Percentiles rank a stretch among this genome's conserved stretches.
These are phyloP conservation scores for Pogonognathellus flavescens DNA, from an alignment of 1,140 invertebrate genomes.

Conservation along the genomic window DNA sequence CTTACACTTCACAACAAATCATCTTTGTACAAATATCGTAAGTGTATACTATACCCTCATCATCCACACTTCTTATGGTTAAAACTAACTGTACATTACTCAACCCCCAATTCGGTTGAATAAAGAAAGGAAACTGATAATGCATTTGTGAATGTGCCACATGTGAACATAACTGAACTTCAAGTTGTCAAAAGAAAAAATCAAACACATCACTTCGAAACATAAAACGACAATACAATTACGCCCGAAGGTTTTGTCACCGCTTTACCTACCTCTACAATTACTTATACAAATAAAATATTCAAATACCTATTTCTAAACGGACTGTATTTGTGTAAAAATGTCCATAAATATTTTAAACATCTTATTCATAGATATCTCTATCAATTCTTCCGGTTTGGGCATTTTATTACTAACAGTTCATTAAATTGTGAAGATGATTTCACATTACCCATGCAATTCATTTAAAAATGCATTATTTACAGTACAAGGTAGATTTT, in stretches of 20 bases:
- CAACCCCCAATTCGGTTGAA: constrained; percentile 23
- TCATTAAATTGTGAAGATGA: too few relatives aligned
- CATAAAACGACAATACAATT: background rate
- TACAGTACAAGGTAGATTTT: too few relatives aligned
- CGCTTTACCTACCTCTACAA: background rate
- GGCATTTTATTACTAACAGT: too few relatives aligned
- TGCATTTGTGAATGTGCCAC: background rate
- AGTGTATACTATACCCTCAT: background rate
- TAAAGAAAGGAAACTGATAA: constrained; percentile 43
- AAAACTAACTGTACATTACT: background rate
- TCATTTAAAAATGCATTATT: too few relatives aligned
- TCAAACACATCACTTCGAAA: background rate
- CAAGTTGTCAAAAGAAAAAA: background rate
- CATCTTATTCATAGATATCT: too few relatives aligned
- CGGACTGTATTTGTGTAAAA: too few relatives aligned
- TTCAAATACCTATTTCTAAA: too few relatives aligned
- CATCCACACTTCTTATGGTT: background rate
- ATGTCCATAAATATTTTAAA: too few relatives aligned
- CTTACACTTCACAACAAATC: too few relatives aligned
- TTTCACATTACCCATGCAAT: too few relatives aligned
- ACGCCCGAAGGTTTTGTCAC: background rate
- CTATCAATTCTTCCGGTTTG: too few relatives aligned
- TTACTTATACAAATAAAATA: background rate
- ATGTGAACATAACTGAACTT: constrained; percentile 40
- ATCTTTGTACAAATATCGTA: too few relatives aligned